Evolutionary conservation across 1,140 invertebrate species (phyloP), one percentile per base, ranked within the genome.

Genomic region (Hyposmocoma kahamanoa): DNA sequence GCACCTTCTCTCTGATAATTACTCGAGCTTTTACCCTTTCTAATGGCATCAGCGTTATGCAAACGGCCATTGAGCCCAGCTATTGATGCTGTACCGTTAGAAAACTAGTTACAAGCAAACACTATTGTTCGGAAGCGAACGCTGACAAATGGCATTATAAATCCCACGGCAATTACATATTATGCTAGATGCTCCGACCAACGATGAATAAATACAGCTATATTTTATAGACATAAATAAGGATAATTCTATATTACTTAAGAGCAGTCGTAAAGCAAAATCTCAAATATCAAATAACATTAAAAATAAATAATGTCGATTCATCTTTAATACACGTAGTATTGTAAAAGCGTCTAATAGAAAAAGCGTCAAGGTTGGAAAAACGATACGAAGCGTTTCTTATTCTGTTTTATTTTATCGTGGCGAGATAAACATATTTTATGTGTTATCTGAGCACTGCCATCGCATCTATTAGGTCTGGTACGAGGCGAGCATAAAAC

Each of bases 401-500:
- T n/a, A n/a, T n/a, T n/a, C n/a, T n/a, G n/a, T n/a, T n/a, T n/a
- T n/a, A n/a, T n/a, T n/a, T n/a, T n/a, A n/a, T n/a, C n/a, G n/a
- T n/a, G n/a, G n/a, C n/a, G n/a, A n/a, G n/a, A n/a, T n/a, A n/a
- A n/a, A n/a, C n/a, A n/a, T n/a, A n/a, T n/a, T n/a, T n/a, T n/a
- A n/a, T n/a, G n/a, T 53, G 41, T 66, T 66, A 71, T 67, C 61
- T 64, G 49, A 46, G 50, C 47, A 58, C 59, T 57, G 57, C 65
- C 71, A 66, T 74, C 66, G 53, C 55, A 69, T 63, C 54, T 64
- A 62, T 63, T 66, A 64, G 53, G 51, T 4, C 49, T 34, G 56
- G 56, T 72, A 81, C 77, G 52, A 76, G 77, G 74, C 56, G 49
- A 61, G 53, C 69, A 76, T 78, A 72, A 70, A 70, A 68, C 59